phyloP scores from a whole-genome alignment of 2,888 invertebrate species.

The Empis livida region DNA sequence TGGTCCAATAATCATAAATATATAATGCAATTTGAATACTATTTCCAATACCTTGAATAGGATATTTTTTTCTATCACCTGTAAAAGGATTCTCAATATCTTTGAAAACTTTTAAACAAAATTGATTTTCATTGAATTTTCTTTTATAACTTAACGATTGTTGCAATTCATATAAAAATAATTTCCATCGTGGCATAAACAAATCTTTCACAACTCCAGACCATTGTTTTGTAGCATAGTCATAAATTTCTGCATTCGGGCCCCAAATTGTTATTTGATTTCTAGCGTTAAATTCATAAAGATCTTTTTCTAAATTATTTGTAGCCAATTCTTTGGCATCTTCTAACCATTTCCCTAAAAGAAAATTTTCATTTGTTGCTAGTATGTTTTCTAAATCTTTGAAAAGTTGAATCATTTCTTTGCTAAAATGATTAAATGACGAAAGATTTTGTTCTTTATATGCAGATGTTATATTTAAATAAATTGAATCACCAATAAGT shows the following conservation, averaged over 20 bases:
- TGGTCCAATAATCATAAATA: conserved; percentile 9
- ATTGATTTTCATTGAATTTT: conserved; percentile 45
- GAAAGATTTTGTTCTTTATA: conserved; percentile 22
- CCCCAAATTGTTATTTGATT: conserved; percentile 95
- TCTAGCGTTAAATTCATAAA: conserved; percentile 67
- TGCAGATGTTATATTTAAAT: conserved; percentile 41
- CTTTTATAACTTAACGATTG: conserved; percentile 38
- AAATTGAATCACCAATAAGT: conserved; percentile 54
- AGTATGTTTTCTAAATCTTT: conserved; percentile 52
- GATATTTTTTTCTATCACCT: conserved; percentile 37
- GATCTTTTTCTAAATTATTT: conserved; percentile 31
- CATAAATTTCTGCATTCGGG: conserved; percentile 74
- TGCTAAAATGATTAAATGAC: conserved; percentile 23
- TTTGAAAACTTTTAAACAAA: conserved; percentile 43
- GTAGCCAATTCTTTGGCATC: conserved; percentile 44
- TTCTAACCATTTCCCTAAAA: conserved; percentile 58
- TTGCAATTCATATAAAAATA: conserved; percentile 52
- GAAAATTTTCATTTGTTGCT: conserved; percentile 48
- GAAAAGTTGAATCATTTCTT: conserved; percentile 41
- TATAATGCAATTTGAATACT: conserved; percentile 8
- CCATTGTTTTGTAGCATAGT: conserved; percentile 94
- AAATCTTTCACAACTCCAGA: conserved; percentile 54
- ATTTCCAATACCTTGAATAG: conserved; percentile 32
- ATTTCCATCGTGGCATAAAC: conserved; percentile 62
- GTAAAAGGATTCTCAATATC: conserved; percentile 57